phyloP scores from a whole-genome alignment of 1,140 invertebrate species.

The Diploscapter pachys region DNA sequence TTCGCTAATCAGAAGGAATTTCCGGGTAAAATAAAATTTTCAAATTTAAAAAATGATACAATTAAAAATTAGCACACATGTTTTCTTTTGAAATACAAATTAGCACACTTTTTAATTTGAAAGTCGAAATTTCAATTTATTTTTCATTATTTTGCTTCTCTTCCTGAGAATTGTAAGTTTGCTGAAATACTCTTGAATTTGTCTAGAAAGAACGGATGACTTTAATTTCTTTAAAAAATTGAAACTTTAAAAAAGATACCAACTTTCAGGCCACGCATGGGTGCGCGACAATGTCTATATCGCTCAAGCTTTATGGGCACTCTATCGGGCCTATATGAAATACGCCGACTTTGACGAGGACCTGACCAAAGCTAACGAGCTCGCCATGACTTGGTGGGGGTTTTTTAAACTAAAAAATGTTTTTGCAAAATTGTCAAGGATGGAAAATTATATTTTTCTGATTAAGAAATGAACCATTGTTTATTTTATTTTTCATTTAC shows the following conservation, averaged over 20 bases:
- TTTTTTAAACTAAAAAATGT: conserved; percentile 6
- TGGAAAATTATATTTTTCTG: too few relatives aligned
- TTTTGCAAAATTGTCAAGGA: background rate
- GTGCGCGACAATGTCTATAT: conserved; percentile 97
- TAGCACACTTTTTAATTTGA: background rate
- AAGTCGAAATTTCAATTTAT: conserved; percentile 1
- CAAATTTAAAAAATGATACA: too few relatives aligned
- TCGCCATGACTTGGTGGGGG: conserved; percentile 70
- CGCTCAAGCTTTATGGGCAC: conserved; percentile 91
- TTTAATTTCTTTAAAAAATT: background rate
- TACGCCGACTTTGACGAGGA: conserved; percentile 97
- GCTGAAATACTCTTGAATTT: conserved; percentile 1
- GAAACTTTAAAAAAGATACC: conserved; percentile 1
- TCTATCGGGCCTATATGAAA: conserved; percentile 97
- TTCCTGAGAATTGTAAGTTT: background rate
- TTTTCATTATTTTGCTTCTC: conserved; percentile 12
- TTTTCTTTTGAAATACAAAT: too few relatives aligned
- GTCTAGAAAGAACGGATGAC: background rate
- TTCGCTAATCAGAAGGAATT: conserved; percentile 56
- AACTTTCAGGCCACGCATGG: conserved; percentile 78
- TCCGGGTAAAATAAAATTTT: conserved; percentile 36
- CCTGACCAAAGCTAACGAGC: conserved; percentile 90
- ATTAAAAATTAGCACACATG: too few relatives aligned
- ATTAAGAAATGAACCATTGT: too few relatives aligned
- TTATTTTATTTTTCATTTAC: background rate